These are phyloP conservation scores for Tiliqua scincoides DNA, from an alignment of 2,113 vertebrate species.

Conservation along the genomic window DNA sequence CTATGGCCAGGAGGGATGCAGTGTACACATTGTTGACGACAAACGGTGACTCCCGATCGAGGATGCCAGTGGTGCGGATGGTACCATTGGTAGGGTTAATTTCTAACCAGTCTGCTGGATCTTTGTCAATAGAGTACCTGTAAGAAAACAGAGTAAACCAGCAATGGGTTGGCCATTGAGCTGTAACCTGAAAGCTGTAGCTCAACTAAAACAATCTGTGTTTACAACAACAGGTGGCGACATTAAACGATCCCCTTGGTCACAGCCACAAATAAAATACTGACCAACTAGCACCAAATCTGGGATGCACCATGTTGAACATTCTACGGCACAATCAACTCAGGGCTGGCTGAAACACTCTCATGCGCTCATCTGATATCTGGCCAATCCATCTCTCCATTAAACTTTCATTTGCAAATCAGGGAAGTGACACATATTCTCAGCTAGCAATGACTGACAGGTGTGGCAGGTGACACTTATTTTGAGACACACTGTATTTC, in stretches of 20 bases:
- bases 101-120: conserved; percentile 93
- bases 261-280: neutral
- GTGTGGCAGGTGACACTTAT: neutral
- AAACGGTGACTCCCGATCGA: conserved; percentile 91
- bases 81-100: conserved; percentile 92
- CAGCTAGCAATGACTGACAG: neutral
- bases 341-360: neutral
- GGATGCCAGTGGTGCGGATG: conserved; percentile 85
- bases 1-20: conserved; percentile 91
- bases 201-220: neutral
- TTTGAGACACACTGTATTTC: neutral
- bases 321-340: neutral
- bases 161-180: accelerated
- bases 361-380: neutral
- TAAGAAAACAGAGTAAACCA: neutral
- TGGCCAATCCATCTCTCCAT: neutral
- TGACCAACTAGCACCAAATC: neutral
- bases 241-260: neutral
- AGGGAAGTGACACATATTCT: neutral
- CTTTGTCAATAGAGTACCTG: conserved; percentile 90
- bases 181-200: accelerated
- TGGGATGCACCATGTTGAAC: neutral
- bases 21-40: conserved; percentile 91
- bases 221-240: neutral
- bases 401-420: neutral